These are phyloP conservation scores for Calcarius lapponicus DNA, from an alignment of 2,797 vertebrate species.

Conservation along the genomic window DNA sequence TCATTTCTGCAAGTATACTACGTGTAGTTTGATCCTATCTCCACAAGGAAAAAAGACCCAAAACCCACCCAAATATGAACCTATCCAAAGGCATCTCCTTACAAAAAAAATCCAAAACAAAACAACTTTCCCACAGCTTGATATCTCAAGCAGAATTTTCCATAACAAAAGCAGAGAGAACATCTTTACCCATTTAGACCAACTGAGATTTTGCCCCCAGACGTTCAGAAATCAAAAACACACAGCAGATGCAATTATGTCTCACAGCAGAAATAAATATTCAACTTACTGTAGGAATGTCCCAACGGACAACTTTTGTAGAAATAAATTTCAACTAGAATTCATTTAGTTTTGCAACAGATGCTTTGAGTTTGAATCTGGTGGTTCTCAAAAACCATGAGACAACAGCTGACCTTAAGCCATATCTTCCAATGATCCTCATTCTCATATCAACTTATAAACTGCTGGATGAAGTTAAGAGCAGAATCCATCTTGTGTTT, in stretches of 20 bases:
- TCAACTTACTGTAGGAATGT: slow-evolving; percentile 32
- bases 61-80: background rate
- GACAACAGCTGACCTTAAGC: background rate
- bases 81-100: background rate
- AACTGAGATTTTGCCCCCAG: background rate
- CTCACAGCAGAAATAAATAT: slow-evolving; percentile 51
- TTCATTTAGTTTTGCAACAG: slow-evolving; percentile 41
- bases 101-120: background rate
- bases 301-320: background rate
- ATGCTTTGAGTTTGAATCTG: slow-evolving; percentile 52
- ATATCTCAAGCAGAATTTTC: background rate
- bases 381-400: slow-evolving; percentile 39
- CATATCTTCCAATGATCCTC: background rate
- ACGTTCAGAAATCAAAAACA: background rate
- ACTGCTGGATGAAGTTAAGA: slow-evolving; percentile 45
- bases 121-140: background rate
- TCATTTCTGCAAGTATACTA: background rate
- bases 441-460: slow-evolving; percentile 12
- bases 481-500: background rate
- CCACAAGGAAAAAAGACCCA: background rate
- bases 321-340: slow-evolving; percentile 39
- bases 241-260: slow-evolving; percentile 36
- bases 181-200: background rate
- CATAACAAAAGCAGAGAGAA: background rate
- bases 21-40: background rate